Evolutionary conservation across 2,888 invertebrate species (phyloP).

Genomic region (Desoria tigrina): DNA sequence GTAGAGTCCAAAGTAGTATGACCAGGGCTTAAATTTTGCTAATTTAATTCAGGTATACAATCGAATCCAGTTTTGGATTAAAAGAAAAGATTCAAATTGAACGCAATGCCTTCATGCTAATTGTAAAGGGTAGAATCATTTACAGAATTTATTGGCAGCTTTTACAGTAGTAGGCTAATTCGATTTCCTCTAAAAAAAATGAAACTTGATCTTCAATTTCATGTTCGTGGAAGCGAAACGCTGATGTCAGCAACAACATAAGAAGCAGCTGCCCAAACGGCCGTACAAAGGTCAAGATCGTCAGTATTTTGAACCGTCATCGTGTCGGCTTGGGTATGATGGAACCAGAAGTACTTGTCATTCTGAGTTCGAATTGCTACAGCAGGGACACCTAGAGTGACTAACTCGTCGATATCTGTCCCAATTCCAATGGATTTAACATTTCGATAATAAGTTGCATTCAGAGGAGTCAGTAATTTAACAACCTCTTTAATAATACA

Average conservation of each 20-base stretch:
- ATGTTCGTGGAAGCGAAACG: slow-evolving; percentile 69
- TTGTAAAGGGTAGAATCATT: too few species aligned
- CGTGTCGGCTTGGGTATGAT: slow-evolving; percentile 77
- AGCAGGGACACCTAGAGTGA: slow-evolving; percentile 68
- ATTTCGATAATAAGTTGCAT: slow-evolving; percentile 62
- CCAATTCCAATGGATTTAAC: slow-evolving; percentile 63
- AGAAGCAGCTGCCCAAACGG: slow-evolving; percentile 74
- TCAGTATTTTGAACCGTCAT: slow-evolving; percentile 72
- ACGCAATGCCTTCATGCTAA: too few species aligned
- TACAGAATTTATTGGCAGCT: too few species aligned
- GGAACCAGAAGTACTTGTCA: slow-evolving; percentile 67
- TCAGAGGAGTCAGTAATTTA: slow-evolving; percentile 67
- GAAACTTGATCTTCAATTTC: too few species aligned
- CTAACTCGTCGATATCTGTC: slow-evolving; percentile 69
- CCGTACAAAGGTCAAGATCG: slow-evolving; percentile 71
- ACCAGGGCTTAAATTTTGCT: too few species aligned
- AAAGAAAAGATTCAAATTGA: too few species aligned
- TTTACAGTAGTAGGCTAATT: too few species aligned
- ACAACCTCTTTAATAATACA: slow-evolving; percentile 71
- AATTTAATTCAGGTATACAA: too few species aligned
- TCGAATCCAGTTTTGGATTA: too few species aligned
- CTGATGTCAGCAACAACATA: slow-evolving; percentile 76
- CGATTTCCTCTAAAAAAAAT: too few species aligned
- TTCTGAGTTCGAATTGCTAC: slow-evolving; percentile 68
- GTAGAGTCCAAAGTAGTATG: too few species aligned